A percentile compares a stretch with the other conserved stretches of the same genome.
phyloP scores from a whole-genome alignment of 1,140 invertebrate genomes.

The Thaumetopoea pityocampa region DNA sequence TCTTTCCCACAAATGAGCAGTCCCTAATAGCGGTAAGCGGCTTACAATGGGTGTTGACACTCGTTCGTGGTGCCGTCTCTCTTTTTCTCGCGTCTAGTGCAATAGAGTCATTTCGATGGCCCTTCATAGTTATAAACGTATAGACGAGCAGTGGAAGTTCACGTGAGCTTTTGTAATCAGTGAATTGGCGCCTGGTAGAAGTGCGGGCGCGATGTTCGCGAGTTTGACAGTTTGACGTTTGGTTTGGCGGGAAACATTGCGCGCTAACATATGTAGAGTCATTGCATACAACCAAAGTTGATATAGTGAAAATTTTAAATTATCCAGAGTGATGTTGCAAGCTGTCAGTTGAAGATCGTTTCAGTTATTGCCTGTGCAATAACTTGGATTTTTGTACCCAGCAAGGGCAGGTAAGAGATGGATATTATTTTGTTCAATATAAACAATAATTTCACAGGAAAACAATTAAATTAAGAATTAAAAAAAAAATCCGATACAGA shows the following conservation, averaged over 20 bases:
- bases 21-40: conserved; percentile 59
- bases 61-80: conserved; percentile 36
- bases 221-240: conserved; percentile 71
- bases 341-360: conserved; percentile 53
- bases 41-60: conserved; percentile 64
- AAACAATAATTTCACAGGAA: no score
- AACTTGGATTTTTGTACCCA: conserved; percentile 57
- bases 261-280: conserved; percentile 32
- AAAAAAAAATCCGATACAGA: no score
- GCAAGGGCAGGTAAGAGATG: conserved; percentile 41
- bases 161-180: conserved; percentile 75
- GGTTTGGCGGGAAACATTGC: conserved; percentile 63
- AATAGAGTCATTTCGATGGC: conserved; percentile 51
- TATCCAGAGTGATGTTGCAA: conserved; percentile 54
- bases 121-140: conserved; percentile 66
- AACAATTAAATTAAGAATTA: no score
- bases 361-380: conserved; percentile 65
- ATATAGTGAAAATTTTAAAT: conserved; percentile 30
- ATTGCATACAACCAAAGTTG: conserved; percentile 25
- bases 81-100: conserved; percentile 27
- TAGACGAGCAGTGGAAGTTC: conserved; percentile 53
- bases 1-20: conserved; percentile 66
- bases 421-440: no score
- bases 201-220: conserved; percentile 61
- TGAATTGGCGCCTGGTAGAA: conserved; percentile 65